These are phyloP conservation scores for Nasonia vitripennis DNA, from an alignment of 1,140 invertebrate species.

Conservation along the genomic window DNA sequence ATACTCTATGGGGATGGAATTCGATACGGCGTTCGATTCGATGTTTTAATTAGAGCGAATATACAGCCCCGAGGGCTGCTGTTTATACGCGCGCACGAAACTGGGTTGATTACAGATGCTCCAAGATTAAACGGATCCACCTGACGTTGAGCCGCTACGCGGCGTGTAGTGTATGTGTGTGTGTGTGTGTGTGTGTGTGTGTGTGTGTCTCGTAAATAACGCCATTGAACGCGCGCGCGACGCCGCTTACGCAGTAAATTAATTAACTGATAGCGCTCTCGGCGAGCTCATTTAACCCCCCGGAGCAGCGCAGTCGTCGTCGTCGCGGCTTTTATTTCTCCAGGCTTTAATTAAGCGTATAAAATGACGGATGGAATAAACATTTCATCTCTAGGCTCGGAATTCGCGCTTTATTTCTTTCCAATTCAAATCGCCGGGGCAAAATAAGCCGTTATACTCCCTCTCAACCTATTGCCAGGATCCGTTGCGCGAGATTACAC, in stretches of 20 bases:
- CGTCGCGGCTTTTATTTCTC: neutral
- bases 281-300: slow-evolving; percentile 5
- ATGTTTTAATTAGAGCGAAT: slow-evolving; percentile 33
- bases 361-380: neutral
- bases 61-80: neutral
- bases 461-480: too few species aligned
- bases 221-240: neutral
- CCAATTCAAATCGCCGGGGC: too few species aligned
- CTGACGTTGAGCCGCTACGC: slow-evolving; percentile 11
- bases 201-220: neutral
- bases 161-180: neutral
- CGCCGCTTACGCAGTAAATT: slow-evolving; percentile 6
- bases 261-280: neutral
- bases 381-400: neutral
- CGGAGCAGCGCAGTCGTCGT: neutral
- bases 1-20: neutral
- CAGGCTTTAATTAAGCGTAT: neutral
- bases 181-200: too few species aligned
- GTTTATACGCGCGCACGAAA: neutral
- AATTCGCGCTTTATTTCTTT: neutral
- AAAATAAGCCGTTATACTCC: too few species aligned
- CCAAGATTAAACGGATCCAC: slow-evolving; percentile 41
- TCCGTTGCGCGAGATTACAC: too few species aligned
- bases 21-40: neutral
- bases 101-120: slow-evolving; percentile 35